Base-by-base conservation (phyloP, 2,888 invertebrate genomes). In the Masnerella sp. region DNA sequence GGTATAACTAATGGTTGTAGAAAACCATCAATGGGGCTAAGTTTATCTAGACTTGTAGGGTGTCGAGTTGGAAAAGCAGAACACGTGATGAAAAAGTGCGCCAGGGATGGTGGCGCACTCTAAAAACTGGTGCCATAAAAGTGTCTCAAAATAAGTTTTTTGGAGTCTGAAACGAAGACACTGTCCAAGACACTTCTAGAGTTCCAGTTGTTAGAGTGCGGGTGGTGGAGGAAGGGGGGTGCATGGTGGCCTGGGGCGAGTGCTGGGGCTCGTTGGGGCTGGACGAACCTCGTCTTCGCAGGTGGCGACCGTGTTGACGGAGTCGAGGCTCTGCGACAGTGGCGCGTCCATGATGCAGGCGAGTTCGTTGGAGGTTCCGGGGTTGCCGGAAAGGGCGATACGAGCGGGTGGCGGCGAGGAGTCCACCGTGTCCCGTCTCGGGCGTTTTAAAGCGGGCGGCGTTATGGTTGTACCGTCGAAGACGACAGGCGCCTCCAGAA, bases 291-390 rank as follows among this genome's bases (percentile, higher is more conserved):
- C 98, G 92, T 97, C 98, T 91, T 98, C 97, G 88, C 96, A 95
- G 88, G 95, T 95, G 87, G 94, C 93, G 64, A 87, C 87, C 83
- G 96, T 96, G 90, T 97, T 97, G 88, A 97, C 97, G 84, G 96
- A 97, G 90, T 97, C 97, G 96, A 97, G 97, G 90, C 96, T 97
- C 90, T 97, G 97, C 88, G 96, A 96, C 86, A 95, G 91, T 85
- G 96, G 94, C 87, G 92, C 91, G 88, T 92, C 92, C 90, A 92
- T 92, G 86, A 89, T 88, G 87, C 88, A 88, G 82, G 88, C 86
- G 79, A 85, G 82, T 78, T 84, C 84, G 82, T 79, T 82, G 77
- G 84, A 83, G 78, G 83, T 82, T 78, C 83, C 83, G 83, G 83
- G 84, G 81, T 83, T 84, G 78, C 85, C 87, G 84, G 88, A 81